Percentiles rank a stretch among this genome's conserved stretches.
phyloP scores from a whole-genome alignment of 2,888 invertebrate species.

The Matsumyia berberina region DNA sequence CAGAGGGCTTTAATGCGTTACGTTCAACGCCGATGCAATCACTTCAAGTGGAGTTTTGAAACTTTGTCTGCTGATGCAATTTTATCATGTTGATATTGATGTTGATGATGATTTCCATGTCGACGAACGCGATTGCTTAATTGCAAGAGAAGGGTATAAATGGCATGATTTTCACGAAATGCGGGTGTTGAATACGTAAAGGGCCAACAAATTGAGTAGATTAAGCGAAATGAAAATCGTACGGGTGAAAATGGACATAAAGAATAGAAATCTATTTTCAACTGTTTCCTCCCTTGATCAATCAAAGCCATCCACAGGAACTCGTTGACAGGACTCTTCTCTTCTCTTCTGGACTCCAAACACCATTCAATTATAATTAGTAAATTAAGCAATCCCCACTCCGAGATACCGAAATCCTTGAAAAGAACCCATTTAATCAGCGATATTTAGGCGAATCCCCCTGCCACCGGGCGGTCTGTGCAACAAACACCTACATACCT shows the following conservation, averaged over 20 bases:
- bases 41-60: slow-evolving; percentile 18
- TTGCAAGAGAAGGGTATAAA: too few relatives aligned
- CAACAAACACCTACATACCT: not conserved
- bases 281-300: slow-evolving; percentile 8
- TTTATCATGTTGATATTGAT: not conserved
- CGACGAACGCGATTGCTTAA: too few relatives aligned
- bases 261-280: too few relatives aligned
- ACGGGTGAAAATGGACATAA: too few relatives aligned
- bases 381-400: slow-evolving; percentile 17
- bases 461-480: not conserved
- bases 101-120: not conserved
- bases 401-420: slow-evolving; percentile 1
- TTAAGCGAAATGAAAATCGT: not conserved
- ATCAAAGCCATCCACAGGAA: slow-evolving; percentile 3
- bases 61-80: slow-evolving; percentile 16
- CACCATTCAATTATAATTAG: slow-evolving; percentile 30
- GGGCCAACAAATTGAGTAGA: not conserved
- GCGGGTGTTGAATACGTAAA: not conserved
- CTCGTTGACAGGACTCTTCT: not conserved
- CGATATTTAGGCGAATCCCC: not conserved
- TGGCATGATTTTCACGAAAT: not conserved
- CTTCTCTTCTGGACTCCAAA: not conserved
- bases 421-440: slow-evolving; percentile 27
- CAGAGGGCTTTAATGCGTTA: slow-evolving; percentile 26
- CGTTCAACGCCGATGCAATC: slow-evolving; percentile 33